These are phyloP conservation scores for Stictocephala bisonia DNA, from an alignment of 2,888 invertebrate genomes.

Conservation along the genomic window DNA sequence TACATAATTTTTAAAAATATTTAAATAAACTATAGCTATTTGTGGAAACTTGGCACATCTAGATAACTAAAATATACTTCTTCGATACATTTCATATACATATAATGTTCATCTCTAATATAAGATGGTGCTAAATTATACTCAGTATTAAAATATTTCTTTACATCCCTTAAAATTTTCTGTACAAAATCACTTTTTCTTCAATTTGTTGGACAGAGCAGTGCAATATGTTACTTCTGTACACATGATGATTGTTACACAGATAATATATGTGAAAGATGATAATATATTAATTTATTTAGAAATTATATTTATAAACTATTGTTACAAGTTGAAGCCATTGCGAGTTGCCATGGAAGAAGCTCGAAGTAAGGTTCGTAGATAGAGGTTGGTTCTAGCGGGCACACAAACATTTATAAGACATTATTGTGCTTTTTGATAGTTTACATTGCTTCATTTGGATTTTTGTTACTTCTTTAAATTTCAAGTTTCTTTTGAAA, in stretches of 20 bases:
- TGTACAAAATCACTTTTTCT: conserved; percentile 20
- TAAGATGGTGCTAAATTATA: conserved; percentile 42
- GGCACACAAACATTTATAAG: conserved; percentile 5
- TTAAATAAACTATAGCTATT: conserved; percentile 16
- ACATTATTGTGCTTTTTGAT: no score
- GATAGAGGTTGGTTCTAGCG: conserved; percentile 37
- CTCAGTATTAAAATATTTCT: conserved; percentile 22
- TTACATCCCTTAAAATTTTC: conserved; percentile 21
- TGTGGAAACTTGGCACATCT: conserved; percentile 32
- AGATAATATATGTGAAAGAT: conserved; percentile 38
- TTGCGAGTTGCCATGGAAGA: conserved; percentile 38
- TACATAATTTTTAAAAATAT: neutral
- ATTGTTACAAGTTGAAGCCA: conserved; percentile 40
- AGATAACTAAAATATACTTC: neutral
- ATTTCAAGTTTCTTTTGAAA: no score
- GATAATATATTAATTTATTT: conserved; percentile 38
- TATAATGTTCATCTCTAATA: conserved; percentile 27
- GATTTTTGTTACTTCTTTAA: no score
- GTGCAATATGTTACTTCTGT: conserved; percentile 31
- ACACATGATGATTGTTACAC: conserved; percentile 18
- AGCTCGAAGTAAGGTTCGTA: conserved; percentile 1
- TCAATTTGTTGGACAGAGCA: conserved; percentile 8
- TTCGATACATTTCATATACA: conserved; percentile 38
- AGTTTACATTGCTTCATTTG: no score
- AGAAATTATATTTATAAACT: conserved; percentile 41